Evolutionary conservation across 2,113 vertebrate species (phyloP).

Genomic region (Ifrita kowaldi): DNA sequence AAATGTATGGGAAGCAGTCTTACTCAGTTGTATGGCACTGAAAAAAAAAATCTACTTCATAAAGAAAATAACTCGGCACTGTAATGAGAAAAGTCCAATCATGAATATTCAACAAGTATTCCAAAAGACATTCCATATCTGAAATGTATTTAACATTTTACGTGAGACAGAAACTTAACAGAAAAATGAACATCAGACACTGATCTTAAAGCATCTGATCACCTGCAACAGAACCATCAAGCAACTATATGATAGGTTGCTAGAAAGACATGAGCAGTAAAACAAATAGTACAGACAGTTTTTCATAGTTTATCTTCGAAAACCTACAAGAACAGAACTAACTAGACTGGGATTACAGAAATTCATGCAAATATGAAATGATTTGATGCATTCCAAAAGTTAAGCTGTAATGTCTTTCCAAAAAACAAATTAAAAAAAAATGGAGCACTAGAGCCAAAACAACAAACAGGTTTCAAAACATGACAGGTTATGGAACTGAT

Average conservation of each 20-base stretch:
- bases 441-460: not conserved
- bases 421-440: not conserved
- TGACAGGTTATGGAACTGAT: not conserved
- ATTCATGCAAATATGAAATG: not conserved
- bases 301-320: not conserved
- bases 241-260: not conserved
- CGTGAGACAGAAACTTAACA: not conserved
- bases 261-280: not conserved
- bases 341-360: not conserved
- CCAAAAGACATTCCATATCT: not conserved
- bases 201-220: not conserved
- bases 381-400: not conserved
- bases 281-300: not conserved
- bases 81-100: not conserved
- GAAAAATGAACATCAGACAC: not conserved
- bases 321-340: not conserved
- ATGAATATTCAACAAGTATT: not conserved
- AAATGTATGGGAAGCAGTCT: not conserved
- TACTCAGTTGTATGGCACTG: not conserved
- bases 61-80: not conserved
- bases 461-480: not conserved
- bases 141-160: not conserved
- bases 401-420: not conserved
- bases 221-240: not conserved
- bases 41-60: not conserved